Conservation (phyloP, 2,888 invertebrate species). For the Chrysolina americana region DNA sequence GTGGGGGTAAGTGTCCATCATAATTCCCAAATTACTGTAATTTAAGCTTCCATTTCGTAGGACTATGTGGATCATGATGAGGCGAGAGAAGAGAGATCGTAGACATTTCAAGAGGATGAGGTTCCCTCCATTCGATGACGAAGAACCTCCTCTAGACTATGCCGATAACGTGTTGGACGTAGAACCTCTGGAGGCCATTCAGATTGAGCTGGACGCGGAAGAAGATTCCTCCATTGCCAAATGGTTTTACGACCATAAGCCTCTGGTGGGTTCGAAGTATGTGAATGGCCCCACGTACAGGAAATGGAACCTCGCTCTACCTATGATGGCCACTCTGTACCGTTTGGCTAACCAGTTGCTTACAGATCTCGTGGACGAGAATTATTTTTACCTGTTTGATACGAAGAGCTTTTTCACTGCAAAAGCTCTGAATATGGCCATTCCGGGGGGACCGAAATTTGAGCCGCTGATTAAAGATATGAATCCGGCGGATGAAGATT, state of each 20-base stretch:
- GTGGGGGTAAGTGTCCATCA: slow-evolving; percentile 84
- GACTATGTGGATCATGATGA: slow-evolving; percentile 99
- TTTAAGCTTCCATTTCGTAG: slow-evolving; percentile 65
- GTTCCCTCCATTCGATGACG: slow-evolving; percentile 99
- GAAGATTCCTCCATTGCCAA: slow-evolving; percentile 92
- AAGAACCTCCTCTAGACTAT: slow-evolving; percentile 99
- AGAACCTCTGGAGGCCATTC: slow-evolving; percentile 98
- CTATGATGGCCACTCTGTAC: slow-evolving; percentile 98
- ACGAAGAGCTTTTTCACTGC: slow-evolving; percentile 99
- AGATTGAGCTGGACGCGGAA: slow-evolving; percentile 96
- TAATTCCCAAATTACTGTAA: neutral
- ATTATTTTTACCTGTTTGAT: slow-evolving; percentile 99
- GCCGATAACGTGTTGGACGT: slow-evolving; percentile 99
- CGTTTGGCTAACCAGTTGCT: slow-evolving; percentile 97
- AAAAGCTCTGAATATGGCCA: slow-evolving; percentile 99
- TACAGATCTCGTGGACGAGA: slow-evolving; percentile 97
- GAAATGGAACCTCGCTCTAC: slow-evolving; percentile 95
- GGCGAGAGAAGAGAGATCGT: slow-evolving; percentile 97
- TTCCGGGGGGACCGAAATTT: slow-evolving; percentile 99
- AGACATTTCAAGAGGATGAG: slow-evolving; percentile 99
- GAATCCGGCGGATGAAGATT: slow-evolving; percentile 98
- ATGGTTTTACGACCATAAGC: slow-evolving; percentile 99
- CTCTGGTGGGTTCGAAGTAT: slow-evolving; percentile 89
- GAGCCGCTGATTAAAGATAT: slow-evolving; percentile 99
- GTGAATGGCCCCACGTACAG: slow-evolving; percentile 98